phyloP scores from a whole-genome alignment of 2,113 vertebrate species.

The Malurus cyaneus region DNA sequence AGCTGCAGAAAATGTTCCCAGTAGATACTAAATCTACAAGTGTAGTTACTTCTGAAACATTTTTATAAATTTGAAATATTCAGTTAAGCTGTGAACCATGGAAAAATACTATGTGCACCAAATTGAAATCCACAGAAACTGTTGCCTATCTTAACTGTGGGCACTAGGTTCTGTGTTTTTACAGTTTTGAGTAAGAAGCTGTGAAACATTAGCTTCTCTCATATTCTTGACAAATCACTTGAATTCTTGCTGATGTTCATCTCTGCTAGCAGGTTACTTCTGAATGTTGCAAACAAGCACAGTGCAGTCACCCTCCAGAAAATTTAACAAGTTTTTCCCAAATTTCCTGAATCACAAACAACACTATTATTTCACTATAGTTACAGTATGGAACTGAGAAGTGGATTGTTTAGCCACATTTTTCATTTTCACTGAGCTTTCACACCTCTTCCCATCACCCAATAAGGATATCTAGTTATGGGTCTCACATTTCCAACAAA shows the following conservation, averaged over 20 bases:
- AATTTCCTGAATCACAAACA: not conserved
- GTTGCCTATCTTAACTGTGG: not conserved
- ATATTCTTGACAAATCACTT: not conserved
- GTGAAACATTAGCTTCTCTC: not conserved
- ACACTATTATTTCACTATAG: not conserved
- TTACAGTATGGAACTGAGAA: not conserved
- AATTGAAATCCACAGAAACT: not conserved
- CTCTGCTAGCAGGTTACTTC: not conserved
- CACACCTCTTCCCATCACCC: not conserved
- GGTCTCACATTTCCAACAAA: not conserved
- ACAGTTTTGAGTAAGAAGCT: not conserved
- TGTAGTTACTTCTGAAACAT: not conserved
- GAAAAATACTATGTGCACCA: not conserved
- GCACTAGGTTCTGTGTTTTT: not conserved
- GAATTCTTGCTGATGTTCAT: not conserved
- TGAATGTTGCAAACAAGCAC: not conserved
- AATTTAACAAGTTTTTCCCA: not conserved
- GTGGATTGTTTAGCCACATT: not conserved
- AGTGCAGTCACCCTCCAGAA: not conserved
- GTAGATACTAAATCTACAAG: not conserved
- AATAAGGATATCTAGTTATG: not conserved
- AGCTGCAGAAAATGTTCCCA: not conserved
- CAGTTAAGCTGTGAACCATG: not conserved
- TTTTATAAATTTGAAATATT: not conserved
- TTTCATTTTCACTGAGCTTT: not conserved